These are phyloP conservation scores for Nannoperca obscura DNA, from an alignment of 2,797 vertebrate genomes.

Conservation along the genomic window DNA sequence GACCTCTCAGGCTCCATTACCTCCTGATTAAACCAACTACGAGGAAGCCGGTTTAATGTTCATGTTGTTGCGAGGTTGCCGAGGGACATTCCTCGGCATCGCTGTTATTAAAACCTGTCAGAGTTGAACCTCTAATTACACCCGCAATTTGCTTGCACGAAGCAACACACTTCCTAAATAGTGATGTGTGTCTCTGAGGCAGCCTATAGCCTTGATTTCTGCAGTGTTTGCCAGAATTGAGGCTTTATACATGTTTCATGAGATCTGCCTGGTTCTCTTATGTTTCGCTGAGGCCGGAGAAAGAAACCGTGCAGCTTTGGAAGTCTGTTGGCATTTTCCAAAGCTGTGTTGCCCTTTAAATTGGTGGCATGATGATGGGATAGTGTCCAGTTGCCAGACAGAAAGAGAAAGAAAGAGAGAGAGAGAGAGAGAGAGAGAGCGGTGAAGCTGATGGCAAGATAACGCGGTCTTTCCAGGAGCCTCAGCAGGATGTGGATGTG, in stretches of 20 bases:
- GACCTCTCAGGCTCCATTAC: constrained; percentile 43
- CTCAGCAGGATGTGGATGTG: constrained; percentile 58
- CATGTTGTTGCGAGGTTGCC: constrained; percentile 19
- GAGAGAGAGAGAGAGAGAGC: constrained; percentile 14
- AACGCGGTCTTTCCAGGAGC: constrained; percentile 66
- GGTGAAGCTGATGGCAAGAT: constrained; percentile 65
- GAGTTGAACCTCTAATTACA: constrained; percentile 54
- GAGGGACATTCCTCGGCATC: constrained; percentile 18
- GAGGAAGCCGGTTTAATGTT: constrained; percentile 18
- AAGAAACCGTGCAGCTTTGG: constrained; percentile 3
- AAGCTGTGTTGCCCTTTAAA: constrained; percentile 56
- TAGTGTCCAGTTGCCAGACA: constrained; percentile 58
- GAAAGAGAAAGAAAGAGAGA: constrained; percentile 11
- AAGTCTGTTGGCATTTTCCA: constrained; percentile 49
- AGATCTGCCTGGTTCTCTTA: constrained; percentile 28
- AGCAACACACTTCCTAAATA: constrained; percentile 36
- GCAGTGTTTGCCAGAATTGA: constrained; percentile 23
- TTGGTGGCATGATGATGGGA: constrained; percentile 53
- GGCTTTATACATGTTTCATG: constrained; percentile 55
- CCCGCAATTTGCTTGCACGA: constrained; percentile 42
- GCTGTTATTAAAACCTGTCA: constrained; percentile 46
- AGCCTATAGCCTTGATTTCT: constrained; percentile 26
- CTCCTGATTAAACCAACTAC: constrained; percentile 32
- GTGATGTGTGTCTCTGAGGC: neutral
- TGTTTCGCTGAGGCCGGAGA: constrained; percentile 19